Conservation (phyloP, 2,113 vertebrate species). For the Paraplagusia blochii region DNA sequence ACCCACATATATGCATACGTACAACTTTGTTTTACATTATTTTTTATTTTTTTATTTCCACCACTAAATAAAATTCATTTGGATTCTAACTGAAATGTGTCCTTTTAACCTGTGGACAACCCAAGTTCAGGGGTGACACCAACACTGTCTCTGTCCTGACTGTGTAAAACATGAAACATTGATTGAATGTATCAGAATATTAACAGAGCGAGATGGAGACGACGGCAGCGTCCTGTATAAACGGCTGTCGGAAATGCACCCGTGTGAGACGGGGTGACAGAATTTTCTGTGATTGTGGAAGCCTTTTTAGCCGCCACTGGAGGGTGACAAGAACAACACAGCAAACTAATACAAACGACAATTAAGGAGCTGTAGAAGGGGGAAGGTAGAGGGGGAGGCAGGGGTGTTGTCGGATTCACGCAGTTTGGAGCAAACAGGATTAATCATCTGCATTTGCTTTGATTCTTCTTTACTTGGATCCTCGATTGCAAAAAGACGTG, state of each 20-base stretch:
- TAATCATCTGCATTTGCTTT: not conserved
- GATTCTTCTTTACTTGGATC: not conserved
- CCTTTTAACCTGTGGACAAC: not conserved
- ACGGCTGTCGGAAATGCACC: slow-evolving; percentile 15
- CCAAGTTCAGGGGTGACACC: not conserved
- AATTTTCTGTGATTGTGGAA: not conserved
- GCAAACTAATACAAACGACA: slow-evolving; percentile 4
- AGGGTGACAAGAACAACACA: slow-evolving; percentile 11
- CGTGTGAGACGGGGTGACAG: slow-evolving; percentile 4
- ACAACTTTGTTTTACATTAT: no score
- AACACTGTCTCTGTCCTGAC: not conserved
- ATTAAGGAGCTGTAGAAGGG: slow-evolving; percentile 3
- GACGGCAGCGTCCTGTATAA: slow-evolving; percentile 2
- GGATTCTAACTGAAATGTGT: slow-evolving; percentile 8
- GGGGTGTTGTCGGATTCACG: slow-evolving; percentile 5
- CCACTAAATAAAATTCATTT: not conserved
- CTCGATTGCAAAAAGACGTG: no score
- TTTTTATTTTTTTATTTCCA: not conserved
- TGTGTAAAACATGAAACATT: slow-evolving; percentile 6
- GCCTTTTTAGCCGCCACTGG: slow-evolving; percentile 3
- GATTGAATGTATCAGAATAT: slow-evolving; percentile 27
- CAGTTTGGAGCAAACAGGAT: slow-evolving; percentile 2
- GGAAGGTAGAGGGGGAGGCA: slow-evolving; percentile 14
- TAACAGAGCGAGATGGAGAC: slow-evolving; percentile 2
- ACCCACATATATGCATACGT: no score